Evolutionary conservation across 1,140 invertebrate genomes (phyloP).

Genomic region (Papilio xuthus): DNA sequence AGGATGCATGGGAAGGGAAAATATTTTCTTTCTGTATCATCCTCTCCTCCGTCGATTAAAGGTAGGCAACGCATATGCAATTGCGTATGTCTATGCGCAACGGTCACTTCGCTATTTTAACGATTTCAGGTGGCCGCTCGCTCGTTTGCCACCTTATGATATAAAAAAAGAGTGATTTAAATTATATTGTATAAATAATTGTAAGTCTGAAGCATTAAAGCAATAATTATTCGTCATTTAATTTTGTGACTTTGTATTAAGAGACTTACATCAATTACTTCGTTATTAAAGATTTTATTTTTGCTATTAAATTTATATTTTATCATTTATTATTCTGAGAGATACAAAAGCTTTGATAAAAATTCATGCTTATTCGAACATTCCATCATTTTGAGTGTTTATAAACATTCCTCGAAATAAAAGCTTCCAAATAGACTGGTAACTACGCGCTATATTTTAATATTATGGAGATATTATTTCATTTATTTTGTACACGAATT

Average conservation of each 20-base stretch:
- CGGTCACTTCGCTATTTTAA: no score
- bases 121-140: no score
- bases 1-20: no score
- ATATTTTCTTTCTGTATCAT: no score
- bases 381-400: constrained; percentile 17
- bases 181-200: background rate
- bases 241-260: background rate
- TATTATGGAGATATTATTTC: background rate
- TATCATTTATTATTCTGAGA: background rate
- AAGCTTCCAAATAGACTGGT: constrained; percentile 9
- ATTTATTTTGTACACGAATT: constrained; percentile 3
- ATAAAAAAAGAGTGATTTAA: background rate
- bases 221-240: background rate
- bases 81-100: no score
- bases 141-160: no score
- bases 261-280: background rate
- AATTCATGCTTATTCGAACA: constrained; percentile 5
- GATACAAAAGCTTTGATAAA: background rate
- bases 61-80: no score
- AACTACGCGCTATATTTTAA: constrained; percentile 6
- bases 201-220: background rate
- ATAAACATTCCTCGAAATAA: constrained; percentile 10
- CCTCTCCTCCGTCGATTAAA: no score
- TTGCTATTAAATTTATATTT: constrained; percentile 1
- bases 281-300: background rate